phyloP scores from a whole-genome alignment of 2,113 vertebrate species.

The Callospermophilus lateralis region DNA sequence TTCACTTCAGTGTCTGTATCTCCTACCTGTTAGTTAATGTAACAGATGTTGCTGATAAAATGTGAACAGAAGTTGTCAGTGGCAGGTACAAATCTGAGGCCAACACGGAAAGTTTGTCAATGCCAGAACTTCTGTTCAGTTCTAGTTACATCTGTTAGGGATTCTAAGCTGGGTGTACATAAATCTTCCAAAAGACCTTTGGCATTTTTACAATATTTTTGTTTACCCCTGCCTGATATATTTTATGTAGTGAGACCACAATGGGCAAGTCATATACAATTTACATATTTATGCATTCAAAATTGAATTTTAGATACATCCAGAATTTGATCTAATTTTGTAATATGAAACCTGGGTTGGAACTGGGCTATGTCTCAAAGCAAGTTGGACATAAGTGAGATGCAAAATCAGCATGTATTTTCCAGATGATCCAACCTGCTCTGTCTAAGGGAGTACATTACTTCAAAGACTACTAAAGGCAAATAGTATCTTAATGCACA shows the following conservation, averaged over 20 bases:
- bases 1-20: background rate
- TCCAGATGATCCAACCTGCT: background rate
- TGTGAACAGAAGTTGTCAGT: conserved; percentile 45
- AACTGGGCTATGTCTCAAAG: background rate
- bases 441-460: background rate
- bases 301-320: conserved; percentile 16
- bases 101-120: background rate
- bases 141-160: conserved; percentile 44
- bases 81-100: conserved; percentile 53
- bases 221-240: background rate
- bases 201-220: conserved; percentile 26
- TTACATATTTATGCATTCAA: background rate
- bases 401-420: background rate
- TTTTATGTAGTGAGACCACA: background rate
- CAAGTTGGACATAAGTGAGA: background rate
- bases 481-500: conserved; percentile 9
- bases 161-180: background rate
- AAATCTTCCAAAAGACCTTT: conserved; percentile 23
- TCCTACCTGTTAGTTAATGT: background rate
- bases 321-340: conserved; percentile 51
- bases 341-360: background rate
- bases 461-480: background rate
- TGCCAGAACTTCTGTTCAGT: conserved; percentile 43
- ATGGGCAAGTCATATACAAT: background rate
- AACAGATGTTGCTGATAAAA: conserved; percentile 66